Evolutionary conservation across 2,888 invertebrate genomes (phyloP), one percentile per base, ranked within the genome.

Genomic region (Apodemia mormo): DNA sequence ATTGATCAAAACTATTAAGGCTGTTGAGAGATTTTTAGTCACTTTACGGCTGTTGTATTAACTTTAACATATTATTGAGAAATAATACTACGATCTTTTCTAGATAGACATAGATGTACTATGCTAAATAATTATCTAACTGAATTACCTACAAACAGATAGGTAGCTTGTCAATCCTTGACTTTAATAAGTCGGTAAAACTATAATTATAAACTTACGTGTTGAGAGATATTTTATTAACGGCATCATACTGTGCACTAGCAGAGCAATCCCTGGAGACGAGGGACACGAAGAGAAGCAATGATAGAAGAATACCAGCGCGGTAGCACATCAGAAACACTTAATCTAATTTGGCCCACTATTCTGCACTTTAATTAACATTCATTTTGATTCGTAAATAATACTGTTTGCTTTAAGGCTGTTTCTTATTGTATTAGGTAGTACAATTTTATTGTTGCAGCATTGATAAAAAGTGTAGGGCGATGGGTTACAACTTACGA

Each of bases 301-400:
- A 77, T 74, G 88, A 81, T 75, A 86, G 82, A 71, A 83, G 81
- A 66, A 82, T 78, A 78, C 85, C 81, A 78, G 83, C 81, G 80
- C 84, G 85, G 86, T 89, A 86, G 88, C 83, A 92, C 93, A 93
- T 93, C 86, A 90, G 92, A 91, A 84, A 82, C 85, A 86, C 85
- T 81, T 83, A 78, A 77, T 78, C 73, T 76, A 77, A 79, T 78
- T 80, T 82, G 78, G 81, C 81, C 79, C 75, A 72, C 73, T 77
- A 78, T 68, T 74, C 71, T 72, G 45, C 72, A 75, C 77, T 73
- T 72, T 76, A 81, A 77, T 72, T 74, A 76, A 78, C 77, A 73
- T 77, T 74, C 72, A 73, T 76, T 74, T 76, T 76, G 74, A 69
- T 74, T 49, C 49, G 67, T 71, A 29, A 54, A 52, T 67, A 71